Evolutionary conservation across 2,113 vertebrate genomes (phyloP).

Genomic region (Otolemur garnettii): DNA sequence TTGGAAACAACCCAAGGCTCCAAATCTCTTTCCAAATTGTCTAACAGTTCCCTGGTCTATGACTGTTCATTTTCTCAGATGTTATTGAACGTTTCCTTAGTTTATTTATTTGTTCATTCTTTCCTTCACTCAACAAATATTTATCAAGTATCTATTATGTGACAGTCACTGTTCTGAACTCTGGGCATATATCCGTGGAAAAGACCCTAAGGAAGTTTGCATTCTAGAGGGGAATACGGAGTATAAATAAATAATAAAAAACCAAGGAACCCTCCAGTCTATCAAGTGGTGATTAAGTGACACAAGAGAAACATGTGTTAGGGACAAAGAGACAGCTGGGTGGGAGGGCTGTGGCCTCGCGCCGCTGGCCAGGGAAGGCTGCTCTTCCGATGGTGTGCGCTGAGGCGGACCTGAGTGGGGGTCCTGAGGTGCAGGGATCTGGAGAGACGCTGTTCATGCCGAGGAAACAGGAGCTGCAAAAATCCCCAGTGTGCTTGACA

Average conservation of each 20-base stretch:
- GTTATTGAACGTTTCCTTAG: constrained; percentile 13
- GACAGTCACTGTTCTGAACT: neutral
- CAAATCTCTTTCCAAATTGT: constrained; percentile 42
- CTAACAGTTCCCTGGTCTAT: neutral
- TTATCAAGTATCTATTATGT: neutral
- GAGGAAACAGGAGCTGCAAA: neutral
- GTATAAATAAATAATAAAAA: neutral
- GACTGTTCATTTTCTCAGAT: neutral
- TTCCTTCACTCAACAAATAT: neutral
- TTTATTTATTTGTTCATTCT: neutral
- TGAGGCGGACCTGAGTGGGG: neutral
- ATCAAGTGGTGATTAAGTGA: neutral
- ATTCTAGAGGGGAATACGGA: neutral
- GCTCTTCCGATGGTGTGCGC: neutral
- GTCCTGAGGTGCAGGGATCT: rapidly evolving
- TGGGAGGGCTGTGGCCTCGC: neutral
- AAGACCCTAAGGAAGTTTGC: neutral
- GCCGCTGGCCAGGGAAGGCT: neutral
- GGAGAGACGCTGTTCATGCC: neutral
- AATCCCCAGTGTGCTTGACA: neutral
- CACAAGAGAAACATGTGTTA: neutral
- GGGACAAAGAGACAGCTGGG: neutral
- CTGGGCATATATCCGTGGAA: neutral
- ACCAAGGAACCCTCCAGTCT: neutral
- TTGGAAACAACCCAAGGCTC: constrained; percentile 35